Conservation (phyloP, 1,140 invertebrate species). For the Leptinotarsa lineolata region DNA sequence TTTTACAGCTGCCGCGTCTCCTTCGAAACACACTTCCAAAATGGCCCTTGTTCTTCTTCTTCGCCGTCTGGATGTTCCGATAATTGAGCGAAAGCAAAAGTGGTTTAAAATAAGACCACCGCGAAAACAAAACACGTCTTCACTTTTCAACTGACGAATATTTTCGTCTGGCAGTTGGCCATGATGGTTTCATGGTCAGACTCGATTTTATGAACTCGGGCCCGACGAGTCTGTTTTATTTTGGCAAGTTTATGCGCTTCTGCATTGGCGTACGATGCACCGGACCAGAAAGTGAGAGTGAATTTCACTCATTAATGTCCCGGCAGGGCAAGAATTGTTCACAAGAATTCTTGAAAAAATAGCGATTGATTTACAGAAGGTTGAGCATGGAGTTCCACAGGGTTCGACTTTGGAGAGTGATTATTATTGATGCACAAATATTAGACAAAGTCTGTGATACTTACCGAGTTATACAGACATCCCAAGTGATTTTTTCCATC, state of each 20-base stretch:
- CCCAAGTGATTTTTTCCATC: too few relatives aligned
- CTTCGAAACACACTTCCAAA: neutral
- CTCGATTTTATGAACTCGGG: conserved; percentile 38
- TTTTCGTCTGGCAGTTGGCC: conserved; percentile 45
- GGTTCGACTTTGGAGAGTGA: too few relatives aligned
- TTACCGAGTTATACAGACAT: too few relatives aligned
- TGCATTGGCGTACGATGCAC: conserved; percentile 15
- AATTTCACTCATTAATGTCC: neutral
- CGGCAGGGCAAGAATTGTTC: too few relatives aligned
- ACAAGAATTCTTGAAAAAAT: too few relatives aligned
- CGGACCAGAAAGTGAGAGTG: neutral
- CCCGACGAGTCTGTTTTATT: conserved; percentile 25
- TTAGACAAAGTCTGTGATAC: too few relatives aligned
- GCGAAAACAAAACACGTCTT: conserved; percentile 28
- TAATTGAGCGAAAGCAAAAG: conserved; percentile 28
- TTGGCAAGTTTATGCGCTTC: conserved; percentile 19
- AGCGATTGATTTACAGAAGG: too few relatives aligned
- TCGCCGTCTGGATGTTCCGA: neutral
- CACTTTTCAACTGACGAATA: conserved; percentile 37
- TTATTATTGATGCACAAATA: too few relatives aligned
- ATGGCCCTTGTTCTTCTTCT: neutral
- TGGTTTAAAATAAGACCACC: conserved; percentile 27
- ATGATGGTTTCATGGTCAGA: conserved; percentile 43
- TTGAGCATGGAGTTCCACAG: too few relatives aligned
- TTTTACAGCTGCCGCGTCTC: neutral